Base-by-base conservation (phyloP, 2,797 vertebrate genomes). In the Philypnodon macrostomus region DNA sequence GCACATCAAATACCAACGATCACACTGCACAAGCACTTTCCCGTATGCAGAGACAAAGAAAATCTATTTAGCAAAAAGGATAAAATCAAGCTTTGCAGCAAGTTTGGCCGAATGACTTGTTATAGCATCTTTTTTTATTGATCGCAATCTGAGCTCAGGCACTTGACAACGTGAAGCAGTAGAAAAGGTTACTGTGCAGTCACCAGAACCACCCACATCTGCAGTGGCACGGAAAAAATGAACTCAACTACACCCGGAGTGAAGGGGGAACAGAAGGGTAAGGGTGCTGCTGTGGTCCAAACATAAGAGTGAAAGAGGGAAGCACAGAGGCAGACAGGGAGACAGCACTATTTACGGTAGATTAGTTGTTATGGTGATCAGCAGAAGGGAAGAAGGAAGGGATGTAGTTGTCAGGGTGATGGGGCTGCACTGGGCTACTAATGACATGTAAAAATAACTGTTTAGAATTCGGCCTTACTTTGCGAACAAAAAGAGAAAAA, bases 281-380 rank as follows among this genome's bases (percentile, higher is more conserved):
- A 73, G 10, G 53, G 67, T 53, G 63, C 61, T 36, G 61, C 56
- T 48, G 64, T 42, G 53, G 65, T 36, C 62, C 58, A 51, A 63
- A 75, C 35, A 9, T 42, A 58, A 45, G n/a, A 39, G 2, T 48
- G 42, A 55, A 62, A 55, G 41, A 63, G 53, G 40, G 47, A 46
- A 48, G 54, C 30, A 40, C 9, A n/a, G 38, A 41, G 62, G 50
- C 41, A 59, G 62, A 67, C 55, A 42, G 29, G 42, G 62, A 75
- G 72, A 63, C 58, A 60, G 65, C 69, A 73, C 73, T 80, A 85
- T 84, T 81, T 81, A 77, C 70, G 62, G 79, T 79, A 83, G 75
- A 87, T 86, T 76, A 87, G 81, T 85, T 85, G 81, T 87, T 87
- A 87, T 84, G 79, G 81, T 80, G 83, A 85, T 84, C 84, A 83